Base-by-base conservation (phyloP, 2,888 invertebrate species). In the Lasioglossum pauxillum region DNA sequence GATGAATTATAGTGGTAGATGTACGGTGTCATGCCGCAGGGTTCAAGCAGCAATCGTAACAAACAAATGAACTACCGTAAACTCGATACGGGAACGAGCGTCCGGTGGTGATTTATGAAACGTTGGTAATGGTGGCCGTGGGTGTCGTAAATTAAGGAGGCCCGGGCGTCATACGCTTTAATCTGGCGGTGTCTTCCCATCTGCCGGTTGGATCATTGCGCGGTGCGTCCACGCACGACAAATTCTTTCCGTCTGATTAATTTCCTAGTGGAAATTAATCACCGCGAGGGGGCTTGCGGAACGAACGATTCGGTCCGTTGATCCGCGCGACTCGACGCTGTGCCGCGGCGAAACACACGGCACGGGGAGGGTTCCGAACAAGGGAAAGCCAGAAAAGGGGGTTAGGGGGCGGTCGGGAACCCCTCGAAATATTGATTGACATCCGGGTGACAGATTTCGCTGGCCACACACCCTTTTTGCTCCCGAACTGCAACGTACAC, bases 361-460 rank as follows among this genome's bases (percentile, higher is more conserved):
- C 49, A 31, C 44, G 14, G 57, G 60, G 88, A 79, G 85, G 78
- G 80, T 85, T 69, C 78, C 88, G 78, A 73, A 83, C 88, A 85
- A 89, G 89, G 87, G 90, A 86, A 75, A 87, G 85, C 84, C 38
- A 41, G 73, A 85, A 89, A 88, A 88, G 86, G 84, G 88, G 90
- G 90, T 82, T 82, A 82, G 83, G 88, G 84, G 88, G 88, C 84
- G 84, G 85, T 82, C 72, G 80, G 86, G 91, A 93, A 92, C 93
- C 94, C 93, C 93, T 92, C 91, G 93, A 93, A 93, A 94, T 94
- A 95, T 95, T 94, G 94, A 94, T 95, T 94, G 94, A 94, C 94
- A 94, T 92, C 93, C 93, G 94, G 92, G 93, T 95, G 94, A 94
- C 94, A 94, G 94, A 94, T 95, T 95, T 94, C 91, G 91, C 93